phyloP scores from a whole-genome alignment of 2,113 vertebrate species.

The Erpornis zantholeuca region DNA sequence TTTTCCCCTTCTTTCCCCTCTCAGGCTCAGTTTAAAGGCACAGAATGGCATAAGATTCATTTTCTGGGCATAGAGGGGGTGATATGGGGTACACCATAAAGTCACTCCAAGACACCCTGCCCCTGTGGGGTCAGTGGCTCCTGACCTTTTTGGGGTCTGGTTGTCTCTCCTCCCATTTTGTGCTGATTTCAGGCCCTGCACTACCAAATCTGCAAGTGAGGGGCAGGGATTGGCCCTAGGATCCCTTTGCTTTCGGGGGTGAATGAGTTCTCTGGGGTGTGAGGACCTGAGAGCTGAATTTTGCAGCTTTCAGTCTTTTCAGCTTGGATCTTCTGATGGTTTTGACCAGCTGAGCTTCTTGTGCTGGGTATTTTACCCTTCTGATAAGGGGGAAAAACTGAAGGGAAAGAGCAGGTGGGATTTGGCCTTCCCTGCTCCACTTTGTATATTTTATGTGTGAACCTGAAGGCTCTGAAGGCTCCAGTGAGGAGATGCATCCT shows the following conservation, averaged over 20 bases:
- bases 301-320: neutral
- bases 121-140: rapidly evolving
- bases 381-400: neutral
- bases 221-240: neutral
- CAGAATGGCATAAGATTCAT: too few species aligned
- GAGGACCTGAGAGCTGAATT: neutral
- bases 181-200: rapidly evolving
- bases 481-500: neutral
- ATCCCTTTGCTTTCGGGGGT: neutral
- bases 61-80: too few species aligned
- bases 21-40: too few species aligned
- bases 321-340: neutral
- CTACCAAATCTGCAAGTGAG: neutral
- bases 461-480: neutral
- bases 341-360: neutral
- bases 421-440: neutral
- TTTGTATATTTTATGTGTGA: neutral
- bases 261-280: neutral
- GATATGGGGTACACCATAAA: too few species aligned
- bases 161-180: rapidly evolving
- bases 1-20: too few species aligned
- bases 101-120: too few species aligned
- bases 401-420: neutral
- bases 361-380: neutral
- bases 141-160: neutral